A percentile compares a stretch with the other conserved stretches of the same genome.
Conservation (phyloP, 2,797 vertebrate genomes). For the Mastacembelus armatus region DNA sequence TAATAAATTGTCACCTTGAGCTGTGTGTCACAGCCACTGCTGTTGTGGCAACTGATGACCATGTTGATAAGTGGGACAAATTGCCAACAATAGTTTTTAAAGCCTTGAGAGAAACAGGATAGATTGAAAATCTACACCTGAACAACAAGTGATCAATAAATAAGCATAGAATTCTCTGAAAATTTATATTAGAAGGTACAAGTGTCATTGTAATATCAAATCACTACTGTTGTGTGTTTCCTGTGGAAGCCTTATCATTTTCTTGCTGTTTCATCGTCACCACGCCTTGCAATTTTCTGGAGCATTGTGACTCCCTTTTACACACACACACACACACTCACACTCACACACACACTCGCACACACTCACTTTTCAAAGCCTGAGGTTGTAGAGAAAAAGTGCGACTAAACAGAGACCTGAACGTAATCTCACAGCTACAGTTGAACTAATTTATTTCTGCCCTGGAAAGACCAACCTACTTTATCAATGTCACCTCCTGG, state of each 20-base stretch:
- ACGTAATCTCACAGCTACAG: slow-evolving; percentile 76
- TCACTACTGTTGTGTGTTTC: slow-evolving; percentile 31
- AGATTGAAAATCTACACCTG: background rate
- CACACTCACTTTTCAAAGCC: slow-evolving; percentile 34
- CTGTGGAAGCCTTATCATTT: background rate
- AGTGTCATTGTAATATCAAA: no score
- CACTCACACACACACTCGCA: slow-evolving; percentile 21
- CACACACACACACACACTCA: slow-evolving; percentile 25
- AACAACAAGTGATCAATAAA: background rate
- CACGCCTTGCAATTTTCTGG: slow-evolving; percentile 18
- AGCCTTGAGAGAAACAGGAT: background rate
- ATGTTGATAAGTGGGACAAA: no score
- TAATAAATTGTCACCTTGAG: no score
- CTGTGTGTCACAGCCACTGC: no score
- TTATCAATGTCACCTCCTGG: slow-evolving; percentile 74
- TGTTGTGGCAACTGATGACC: no score
- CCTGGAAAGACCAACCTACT: slow-evolving; percentile 69
- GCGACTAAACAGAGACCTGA: slow-evolving; percentile 63
- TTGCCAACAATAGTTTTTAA: no score
- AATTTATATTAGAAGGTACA: slow-evolving; percentile 13
- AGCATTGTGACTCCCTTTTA: slow-evolving; percentile 29
- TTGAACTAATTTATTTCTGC: slow-evolving; percentile 81
- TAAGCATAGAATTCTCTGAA: background rate
- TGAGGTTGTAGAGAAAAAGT: slow-evolving; percentile 56
- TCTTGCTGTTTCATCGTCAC: slow-evolving; percentile 28